Percentiles rank a stretch among this genome's conserved stretches.
Conservation (phyloP, 2,797 vertebrate species). For the Ceryle rudis region DNA sequence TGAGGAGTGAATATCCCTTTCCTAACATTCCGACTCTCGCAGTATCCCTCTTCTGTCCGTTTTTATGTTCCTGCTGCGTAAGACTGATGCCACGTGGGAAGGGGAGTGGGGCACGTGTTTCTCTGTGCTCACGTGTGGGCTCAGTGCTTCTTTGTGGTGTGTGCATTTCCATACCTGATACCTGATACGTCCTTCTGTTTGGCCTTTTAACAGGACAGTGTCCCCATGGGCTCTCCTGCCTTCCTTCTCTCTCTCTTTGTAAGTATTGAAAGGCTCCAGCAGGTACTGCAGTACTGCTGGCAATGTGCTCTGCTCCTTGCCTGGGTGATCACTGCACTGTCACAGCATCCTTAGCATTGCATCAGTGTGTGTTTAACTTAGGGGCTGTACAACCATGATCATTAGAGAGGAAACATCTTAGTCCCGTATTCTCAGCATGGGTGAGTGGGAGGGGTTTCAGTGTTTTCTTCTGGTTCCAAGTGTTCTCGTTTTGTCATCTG, state of each 20-base stretch:
- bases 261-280: constrained; percentile 89
- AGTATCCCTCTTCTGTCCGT: constrained; percentile 47
- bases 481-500: constrained; percentile 51
- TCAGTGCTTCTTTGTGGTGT: constrained; percentile 74
- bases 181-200: constrained; percentile 81
- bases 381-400: constrained; percentile 45
- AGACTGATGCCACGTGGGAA: constrained; percentile 43
- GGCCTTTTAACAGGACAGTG: constrained; percentile 95
- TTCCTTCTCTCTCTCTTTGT: constrained; percentile 99
- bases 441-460: constrained; percentile 50
- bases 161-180: constrained; percentile 65
- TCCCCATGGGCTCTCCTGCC: constrained; percentile 99
- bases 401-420: constrained; percentile 41
- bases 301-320: constrained; percentile 71
- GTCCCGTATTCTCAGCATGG: neutral
- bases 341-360: constrained; percentile 53
- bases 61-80: constrained; percentile 57
- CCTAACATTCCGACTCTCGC: constrained; percentile 32
- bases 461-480: constrained; percentile 47
- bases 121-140: constrained; percentile 70
- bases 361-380: constrained; percentile 57
- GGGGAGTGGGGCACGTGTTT: constrained; percentile 23
- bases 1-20: constrained; percentile 37
- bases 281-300: constrained; percentile 67
- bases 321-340: constrained; percentile 65